These are phyloP conservation scores for Campoletis raptor DNA, from an alignment of 2,888 invertebrate species.

Conservation along the genomic window DNA sequence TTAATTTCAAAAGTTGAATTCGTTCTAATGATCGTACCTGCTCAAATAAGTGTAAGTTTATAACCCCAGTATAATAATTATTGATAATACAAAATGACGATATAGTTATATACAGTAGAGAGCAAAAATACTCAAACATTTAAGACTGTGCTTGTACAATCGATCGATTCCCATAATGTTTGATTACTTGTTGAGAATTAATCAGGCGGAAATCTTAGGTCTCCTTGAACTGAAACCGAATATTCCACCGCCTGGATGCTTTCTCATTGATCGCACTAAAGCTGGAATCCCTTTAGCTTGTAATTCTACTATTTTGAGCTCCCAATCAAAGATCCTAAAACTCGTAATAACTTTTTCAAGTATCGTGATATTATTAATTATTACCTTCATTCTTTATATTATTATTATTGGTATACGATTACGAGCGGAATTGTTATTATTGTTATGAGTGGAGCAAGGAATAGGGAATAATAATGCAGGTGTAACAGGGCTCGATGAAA, in stretches of 20 bases:
- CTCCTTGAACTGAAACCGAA: neutral
- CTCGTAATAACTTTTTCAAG: neutral
- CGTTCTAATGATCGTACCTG: no score
- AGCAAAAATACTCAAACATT: neutral
- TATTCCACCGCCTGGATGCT: neutral
- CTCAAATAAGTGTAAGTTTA: no score
- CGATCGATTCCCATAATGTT: neutral
- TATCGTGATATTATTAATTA: neutral
- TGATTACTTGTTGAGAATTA: conserved; percentile 4
- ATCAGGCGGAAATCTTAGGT: neutral
- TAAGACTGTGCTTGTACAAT: neutral
- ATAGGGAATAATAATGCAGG: conserved; percentile 7
- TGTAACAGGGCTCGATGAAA: conserved; percentile 28
- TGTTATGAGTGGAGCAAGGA: conserved; percentile 1
- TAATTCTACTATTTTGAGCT: neutral
- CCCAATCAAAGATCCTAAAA: neutral
- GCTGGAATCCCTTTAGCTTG: neutral
- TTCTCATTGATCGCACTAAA: conserved; percentile 17
- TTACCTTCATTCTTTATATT: neutral
- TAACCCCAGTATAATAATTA: neutral
- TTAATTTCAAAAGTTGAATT: no score
- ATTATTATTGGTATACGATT: conserved; percentile 1
- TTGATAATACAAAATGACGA: neutral
- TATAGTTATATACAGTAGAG: neutral
- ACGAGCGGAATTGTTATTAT: neutral